Percentiles rank a stretch among this genome's conserved stretches.
phyloP scores from a whole-genome alignment of 2,888 invertebrate species.

The Candidula unifasciata region DNA sequence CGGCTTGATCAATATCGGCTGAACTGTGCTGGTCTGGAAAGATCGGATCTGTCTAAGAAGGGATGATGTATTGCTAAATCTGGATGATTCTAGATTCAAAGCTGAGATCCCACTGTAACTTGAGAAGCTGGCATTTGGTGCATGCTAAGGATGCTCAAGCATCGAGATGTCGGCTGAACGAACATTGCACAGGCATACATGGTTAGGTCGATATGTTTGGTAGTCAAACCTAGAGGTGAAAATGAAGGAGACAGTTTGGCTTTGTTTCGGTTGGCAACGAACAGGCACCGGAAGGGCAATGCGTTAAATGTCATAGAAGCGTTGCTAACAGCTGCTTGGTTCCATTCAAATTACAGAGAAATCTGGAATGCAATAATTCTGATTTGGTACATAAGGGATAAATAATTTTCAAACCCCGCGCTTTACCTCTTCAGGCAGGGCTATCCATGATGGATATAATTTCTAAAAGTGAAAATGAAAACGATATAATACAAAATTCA shows the following conservation, averaged over 20 bases:
- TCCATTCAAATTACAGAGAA: too few species aligned
- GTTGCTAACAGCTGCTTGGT: too few species aligned
- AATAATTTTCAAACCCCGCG: too few species aligned
- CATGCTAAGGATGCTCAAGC: conserved; percentile 61
- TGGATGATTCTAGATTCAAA: conserved; percentile 37
- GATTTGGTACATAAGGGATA: too few species aligned
- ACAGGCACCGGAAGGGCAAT: too few species aligned
- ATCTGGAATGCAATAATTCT: too few species aligned
- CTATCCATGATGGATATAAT: too few species aligned
- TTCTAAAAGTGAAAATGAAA: too few species aligned
- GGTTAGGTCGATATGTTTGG: conserved; percentile 52
- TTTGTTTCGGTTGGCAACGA: too few species aligned
- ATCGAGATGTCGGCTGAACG: conserved; percentile 67
- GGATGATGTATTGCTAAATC: conserved; percentile 41
- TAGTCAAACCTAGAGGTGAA: conserved; percentile 59
- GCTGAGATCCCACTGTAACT: conserved; percentile 42
- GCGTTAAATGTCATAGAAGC: too few species aligned
- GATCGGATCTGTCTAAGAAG: conserved; percentile 64
- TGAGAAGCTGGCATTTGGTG: conserved; percentile 40
- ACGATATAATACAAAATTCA: too few species aligned
- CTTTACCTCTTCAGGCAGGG: too few species aligned
- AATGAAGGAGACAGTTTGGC: conserved; percentile 67
- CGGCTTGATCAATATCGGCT: conserved; percentile 99
- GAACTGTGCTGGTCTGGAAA: conserved; percentile 79
- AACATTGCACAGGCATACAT: conserved; percentile 72